phyloP scores from a whole-genome alignment of 2,888 invertebrate species.

The Oscheius sp. region DNA sequence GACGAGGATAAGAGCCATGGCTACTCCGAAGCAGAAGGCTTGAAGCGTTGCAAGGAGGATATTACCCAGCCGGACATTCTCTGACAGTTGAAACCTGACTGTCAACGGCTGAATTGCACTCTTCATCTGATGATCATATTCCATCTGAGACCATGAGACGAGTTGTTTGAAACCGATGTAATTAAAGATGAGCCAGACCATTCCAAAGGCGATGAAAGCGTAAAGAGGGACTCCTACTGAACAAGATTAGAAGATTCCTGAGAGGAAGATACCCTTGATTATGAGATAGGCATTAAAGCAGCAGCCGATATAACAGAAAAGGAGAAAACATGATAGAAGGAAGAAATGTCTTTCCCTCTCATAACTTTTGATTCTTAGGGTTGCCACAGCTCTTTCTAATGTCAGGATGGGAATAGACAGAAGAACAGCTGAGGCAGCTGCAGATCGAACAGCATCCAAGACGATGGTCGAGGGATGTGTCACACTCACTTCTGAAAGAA shows the following conservation, averaged over 20 bases:
- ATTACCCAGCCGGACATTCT: constrained; percentile 27
- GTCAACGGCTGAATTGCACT: not conserved
- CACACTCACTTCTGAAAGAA: not conserved
- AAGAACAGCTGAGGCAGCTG: constrained; percentile 21
- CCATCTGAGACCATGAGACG: constrained; percentile 4
- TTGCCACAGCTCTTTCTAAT: constrained; percentile 21
- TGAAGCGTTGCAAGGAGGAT: constrained; percentile 4
- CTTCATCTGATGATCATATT: constrained; percentile 15
- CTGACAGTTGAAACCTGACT: constrained; percentile 24
- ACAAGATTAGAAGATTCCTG: not conserved
- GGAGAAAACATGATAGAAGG: not conserved
- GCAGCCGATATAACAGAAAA: constrained; percentile 5
- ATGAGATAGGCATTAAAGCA: constrained; percentile 16
- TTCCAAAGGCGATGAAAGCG: not conserved
- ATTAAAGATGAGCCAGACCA: constrained; percentile 3
- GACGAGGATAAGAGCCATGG: not conserved
- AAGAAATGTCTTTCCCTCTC: constrained; percentile 16
- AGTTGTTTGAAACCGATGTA: not conserved
- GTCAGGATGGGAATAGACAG: constrained; percentile 5
- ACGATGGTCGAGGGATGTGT: not conserved
- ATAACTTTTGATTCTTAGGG: constrained; percentile 14
- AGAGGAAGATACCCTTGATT: not conserved
- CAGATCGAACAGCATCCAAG: constrained; percentile 13
- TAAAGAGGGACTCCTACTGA: constrained; percentile 1
- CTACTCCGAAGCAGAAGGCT: constrained; percentile 12